Evolutionary conservation across 37 sponge, comb jelly and placozoan species (phyloP).

Genomic region (Chondrilla cf. caribensis): DNA sequence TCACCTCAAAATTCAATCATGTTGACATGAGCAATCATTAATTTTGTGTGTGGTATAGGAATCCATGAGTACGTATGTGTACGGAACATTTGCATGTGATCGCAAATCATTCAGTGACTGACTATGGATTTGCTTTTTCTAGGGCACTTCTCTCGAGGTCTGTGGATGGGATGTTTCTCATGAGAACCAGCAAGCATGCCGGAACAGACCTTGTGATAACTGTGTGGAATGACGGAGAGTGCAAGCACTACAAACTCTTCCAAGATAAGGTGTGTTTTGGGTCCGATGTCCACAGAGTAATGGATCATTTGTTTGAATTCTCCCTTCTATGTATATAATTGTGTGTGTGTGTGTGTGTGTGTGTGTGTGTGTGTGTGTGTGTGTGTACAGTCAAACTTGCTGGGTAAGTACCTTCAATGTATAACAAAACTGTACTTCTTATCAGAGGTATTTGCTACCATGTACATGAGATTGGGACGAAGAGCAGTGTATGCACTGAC

Average conservation of each 20-base stretch:
- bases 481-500: no score
- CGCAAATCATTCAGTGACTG: not conserved
- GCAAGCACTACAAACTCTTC: conserved; percentile 74
- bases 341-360: conserved; percentile 12
- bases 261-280: conserved; percentile 37
- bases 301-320: not conserved
- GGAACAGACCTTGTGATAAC: conserved; percentile 61
- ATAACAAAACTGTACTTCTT: no score
- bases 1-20: no score
- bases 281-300: no score
- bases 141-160: conserved; percentile 30
- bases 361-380: not conserved
- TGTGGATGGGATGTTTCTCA: conserved; percentile 56
- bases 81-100: not conserved
- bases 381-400: not conserved
- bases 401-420: no score
- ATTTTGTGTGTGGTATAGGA: no score
- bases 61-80: no score
- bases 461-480: no score
- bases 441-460: no score
- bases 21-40: no score
- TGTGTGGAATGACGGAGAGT: conserved; percentile 62
- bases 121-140: not conserved
- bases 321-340: not conserved
- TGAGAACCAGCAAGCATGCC: conserved; percentile 52